phyloP scores from a whole-genome alignment of 1,140 invertebrate genomes.

The Delia radicum region DNA sequence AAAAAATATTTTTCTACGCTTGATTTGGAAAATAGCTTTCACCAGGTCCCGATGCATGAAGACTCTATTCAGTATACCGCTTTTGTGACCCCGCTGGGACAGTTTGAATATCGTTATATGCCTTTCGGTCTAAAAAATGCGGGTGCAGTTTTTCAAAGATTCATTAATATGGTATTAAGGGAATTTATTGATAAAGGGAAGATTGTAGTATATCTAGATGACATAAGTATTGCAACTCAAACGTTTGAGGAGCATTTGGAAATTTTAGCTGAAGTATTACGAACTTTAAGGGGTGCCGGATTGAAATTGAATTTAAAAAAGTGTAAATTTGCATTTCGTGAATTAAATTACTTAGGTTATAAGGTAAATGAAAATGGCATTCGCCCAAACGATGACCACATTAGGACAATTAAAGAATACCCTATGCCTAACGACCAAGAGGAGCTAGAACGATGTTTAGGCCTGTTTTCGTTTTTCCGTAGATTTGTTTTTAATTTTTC shows the following conservation, averaged over 20 bases:
- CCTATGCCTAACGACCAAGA: neutral
- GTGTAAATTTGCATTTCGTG: neutral
- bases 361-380: neutral
- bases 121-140: conserved; percentile 5
- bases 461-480: conserved; percentile 6
- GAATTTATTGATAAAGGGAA: neutral
- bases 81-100: neutral
- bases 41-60: neutral
- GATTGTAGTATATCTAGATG: too few species aligned
- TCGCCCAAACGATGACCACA: neutral
- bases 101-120: conserved; percentile 6
- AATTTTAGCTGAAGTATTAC: neutral
- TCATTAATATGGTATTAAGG: neutral
- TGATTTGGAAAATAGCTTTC: neutral
- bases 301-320: neutral
- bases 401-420: neutral
- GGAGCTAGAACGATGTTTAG: neutral
- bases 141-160: neutral
- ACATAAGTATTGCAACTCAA: neutral
- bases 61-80: conserved; percentile 29
- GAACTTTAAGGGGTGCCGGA: neutral
- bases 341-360: conserved; percentile 9
- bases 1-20: neutral
- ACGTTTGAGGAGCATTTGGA: neutral
- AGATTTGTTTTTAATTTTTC: neutral